Evolutionary conservation across 2,113 vertebrate genomes (phyloP).

Genomic region (Muntiacus muntjak): DNA sequence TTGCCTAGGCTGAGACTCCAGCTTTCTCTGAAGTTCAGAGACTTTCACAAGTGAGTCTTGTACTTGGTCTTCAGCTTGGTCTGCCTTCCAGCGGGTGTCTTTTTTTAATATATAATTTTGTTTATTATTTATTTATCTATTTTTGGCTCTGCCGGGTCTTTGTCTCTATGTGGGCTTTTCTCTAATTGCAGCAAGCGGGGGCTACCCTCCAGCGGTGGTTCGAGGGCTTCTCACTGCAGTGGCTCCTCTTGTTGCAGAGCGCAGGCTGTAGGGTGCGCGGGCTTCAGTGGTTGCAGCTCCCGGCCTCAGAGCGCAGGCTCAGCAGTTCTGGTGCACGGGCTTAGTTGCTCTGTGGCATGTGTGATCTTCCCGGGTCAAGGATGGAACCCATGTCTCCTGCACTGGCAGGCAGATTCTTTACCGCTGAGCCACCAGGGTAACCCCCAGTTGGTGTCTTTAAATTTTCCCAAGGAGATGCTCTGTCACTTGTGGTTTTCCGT

Average conservation of each 20-base stretch:
- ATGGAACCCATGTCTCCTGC: background rate
- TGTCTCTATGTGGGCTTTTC: background rate
- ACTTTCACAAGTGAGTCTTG: background rate
- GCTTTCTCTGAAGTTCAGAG: background rate
- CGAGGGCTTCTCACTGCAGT: accelerated
- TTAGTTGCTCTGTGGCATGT: background rate
- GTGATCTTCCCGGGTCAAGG: background rate
- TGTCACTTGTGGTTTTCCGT: background rate
- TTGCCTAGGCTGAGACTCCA: background rate
- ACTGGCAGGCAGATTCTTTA: background rate
- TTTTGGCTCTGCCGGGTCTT: background rate
- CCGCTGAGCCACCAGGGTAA: background rate
- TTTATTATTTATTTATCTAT: background rate
- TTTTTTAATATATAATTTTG: background rate
- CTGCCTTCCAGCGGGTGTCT: background rate
- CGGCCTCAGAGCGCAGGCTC: background rate
- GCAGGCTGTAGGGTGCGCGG: accelerated
- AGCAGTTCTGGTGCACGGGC: background rate
- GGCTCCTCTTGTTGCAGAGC: background rate
- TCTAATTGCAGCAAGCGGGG: background rate
- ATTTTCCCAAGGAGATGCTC: background rate
- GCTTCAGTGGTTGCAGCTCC: background rate
- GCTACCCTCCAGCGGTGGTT: background rate
- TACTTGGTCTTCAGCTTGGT: background rate
- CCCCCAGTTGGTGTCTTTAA: background rate